Base-by-base conservation (phyloP, 2,797 vertebrate genomes). In the Borostomias antarcticus region DNA sequence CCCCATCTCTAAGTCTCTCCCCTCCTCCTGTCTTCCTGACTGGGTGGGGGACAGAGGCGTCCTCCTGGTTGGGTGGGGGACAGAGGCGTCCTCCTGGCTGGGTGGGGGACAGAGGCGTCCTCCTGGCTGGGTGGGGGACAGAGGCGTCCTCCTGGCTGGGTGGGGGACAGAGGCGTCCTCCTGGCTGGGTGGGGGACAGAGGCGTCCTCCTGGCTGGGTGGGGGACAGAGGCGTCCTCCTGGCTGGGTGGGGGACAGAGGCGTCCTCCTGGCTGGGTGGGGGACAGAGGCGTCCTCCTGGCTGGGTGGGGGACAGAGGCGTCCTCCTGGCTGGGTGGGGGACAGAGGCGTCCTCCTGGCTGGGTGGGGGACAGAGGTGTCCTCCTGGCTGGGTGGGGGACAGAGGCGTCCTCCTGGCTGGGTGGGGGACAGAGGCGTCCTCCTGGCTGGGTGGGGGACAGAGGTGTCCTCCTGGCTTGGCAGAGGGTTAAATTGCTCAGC, bases 401-500 rank as follows among this genome's bases (percentile, higher is more conserved):
- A 23, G 13, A 33, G 56, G 6, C n/a, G n/a, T n/a, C n/a, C n/a
- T n/a, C n/a, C n/a, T n/a, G n/a, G n/a, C n/a, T n/a, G n/a, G n/a
- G n/a, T n/a, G 37, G 13, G 2, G 37, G 17, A 2, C 37, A 54
- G 52, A 28, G 23, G 76, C 29, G 45, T 67, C 77, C 62, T 76
- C 79, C 71, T 58, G 82, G 86, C 88, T 89, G 86, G 88, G 82
- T n/a, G 37, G 13, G 2, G 37, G 17, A 2, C 37, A 54, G 52
- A 28, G 23, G 76, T 28, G 45, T 67, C 77, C 62, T 76, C 79
- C 71, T 58, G 82, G 86, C 88, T 89, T 87, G 88, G 82, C 33
- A 67, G 82, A 82, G 83, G 89, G 82, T 82, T 89, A 92, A 90
- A 92, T 91, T 90, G 89, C 86, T 88, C 80, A 64, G 79, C 76